Conservation (phyloP, 1,140 invertebrate species). For the Eupristina koningsbergeri region DNA sequence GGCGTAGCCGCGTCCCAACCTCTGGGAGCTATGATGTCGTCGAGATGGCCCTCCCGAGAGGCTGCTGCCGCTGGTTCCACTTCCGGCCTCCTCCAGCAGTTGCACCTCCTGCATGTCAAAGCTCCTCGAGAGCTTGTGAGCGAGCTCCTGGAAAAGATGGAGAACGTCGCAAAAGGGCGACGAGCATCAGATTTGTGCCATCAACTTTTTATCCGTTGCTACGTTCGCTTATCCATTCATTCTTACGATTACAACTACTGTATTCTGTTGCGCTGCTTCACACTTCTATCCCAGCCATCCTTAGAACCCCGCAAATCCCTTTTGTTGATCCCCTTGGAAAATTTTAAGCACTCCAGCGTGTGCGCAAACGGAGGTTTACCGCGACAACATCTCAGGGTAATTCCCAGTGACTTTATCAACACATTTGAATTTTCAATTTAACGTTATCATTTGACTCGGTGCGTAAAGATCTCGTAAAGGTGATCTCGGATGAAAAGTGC, state of each 20-base stretch:
- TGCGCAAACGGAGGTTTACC: no score
- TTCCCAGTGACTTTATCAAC: no score
- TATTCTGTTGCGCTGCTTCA: background rate
- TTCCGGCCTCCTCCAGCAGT: constrained; percentile 79
- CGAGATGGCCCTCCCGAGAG: constrained; percentile 72
- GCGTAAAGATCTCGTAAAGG: no score
- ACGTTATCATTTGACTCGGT: no score
- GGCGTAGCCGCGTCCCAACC: constrained; percentile 69
- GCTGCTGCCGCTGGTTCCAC: constrained; percentile 75
- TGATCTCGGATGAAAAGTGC: no score
- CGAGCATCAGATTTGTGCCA: background rate
- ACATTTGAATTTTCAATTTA: no score
- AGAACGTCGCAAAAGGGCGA: background rate
- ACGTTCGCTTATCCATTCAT: background rate
- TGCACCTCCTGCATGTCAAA: constrained; percentile 90
- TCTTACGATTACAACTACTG: background rate
- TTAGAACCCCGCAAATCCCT: background rate
- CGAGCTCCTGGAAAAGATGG: constrained; percentile 79
- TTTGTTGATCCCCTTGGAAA: no score
- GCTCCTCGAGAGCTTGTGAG: constrained; percentile 86
- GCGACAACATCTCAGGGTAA: no score
- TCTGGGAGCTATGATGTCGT: constrained; percentile 69
- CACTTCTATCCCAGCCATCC: background rate
- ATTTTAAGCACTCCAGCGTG: no score
- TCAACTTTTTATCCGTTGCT: background rate